Percentiles rank a stretch among this genome's conserved stretches.
phyloP scores from a whole-genome alignment of 1,140 invertebrate species.

The Brachionus asplanchnoidis region DNA sequence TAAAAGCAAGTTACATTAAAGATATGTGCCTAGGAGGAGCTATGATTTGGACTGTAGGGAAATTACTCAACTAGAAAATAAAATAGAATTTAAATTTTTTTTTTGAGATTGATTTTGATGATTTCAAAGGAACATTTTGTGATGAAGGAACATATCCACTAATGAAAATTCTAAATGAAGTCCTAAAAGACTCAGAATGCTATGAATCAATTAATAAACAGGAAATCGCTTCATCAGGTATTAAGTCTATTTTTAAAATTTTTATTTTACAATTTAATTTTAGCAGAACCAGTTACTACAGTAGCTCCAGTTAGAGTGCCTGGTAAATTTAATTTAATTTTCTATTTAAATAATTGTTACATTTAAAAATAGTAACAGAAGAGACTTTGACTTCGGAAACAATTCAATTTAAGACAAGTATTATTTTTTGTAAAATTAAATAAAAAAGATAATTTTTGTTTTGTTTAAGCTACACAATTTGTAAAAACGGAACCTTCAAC shows the following conservation, averaged over 20 bases:
- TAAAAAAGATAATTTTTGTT: neutral
- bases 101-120: constrained; percentile 46
- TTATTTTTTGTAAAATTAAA: neutral
- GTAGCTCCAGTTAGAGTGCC: too few species aligned
- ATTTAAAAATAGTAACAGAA: too few species aligned
- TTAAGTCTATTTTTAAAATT: neutral
- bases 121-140: constrained; percentile 62
- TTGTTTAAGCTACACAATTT: too few species aligned
- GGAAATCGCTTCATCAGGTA: neutral
- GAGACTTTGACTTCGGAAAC: too few species aligned
- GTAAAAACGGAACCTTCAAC: neutral
- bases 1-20: constrained; percentile 44
- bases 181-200: constrained; percentile 8
- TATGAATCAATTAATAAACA: neutral
- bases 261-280: neutral
- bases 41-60: constrained; percentile 45
- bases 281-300: neutral
- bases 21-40: constrained; percentile 28
- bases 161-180: constrained; percentile 73
- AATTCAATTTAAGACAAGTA: neutral
- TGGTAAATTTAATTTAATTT: too few species aligned
- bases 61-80: neutral
- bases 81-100: neutral
- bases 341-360: too few species aligned
- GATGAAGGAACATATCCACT: constrained; percentile 76